Evolutionary conservation across 2,888 invertebrate genomes (phyloP).

Genomic region (Brachylomia viminalis): DNA sequence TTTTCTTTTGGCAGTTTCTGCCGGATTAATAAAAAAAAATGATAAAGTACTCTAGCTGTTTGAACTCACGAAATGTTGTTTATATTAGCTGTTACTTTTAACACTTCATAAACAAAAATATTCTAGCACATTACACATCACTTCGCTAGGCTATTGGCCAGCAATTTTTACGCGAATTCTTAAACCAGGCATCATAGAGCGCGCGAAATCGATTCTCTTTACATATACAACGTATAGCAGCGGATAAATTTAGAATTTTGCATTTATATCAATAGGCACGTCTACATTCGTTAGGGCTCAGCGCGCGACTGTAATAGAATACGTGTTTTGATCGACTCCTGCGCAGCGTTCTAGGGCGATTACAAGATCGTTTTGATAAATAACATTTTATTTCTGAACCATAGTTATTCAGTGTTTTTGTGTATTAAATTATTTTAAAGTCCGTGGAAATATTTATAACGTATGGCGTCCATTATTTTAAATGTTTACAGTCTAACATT

Average conservation of each 20-base stretch:
- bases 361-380: conserved; percentile 38
- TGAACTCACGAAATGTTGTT: background rate
- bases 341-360: conserved; percentile 47
- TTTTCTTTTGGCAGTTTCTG: background rate
- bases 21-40: background rate
- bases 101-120: conserved; percentile 23
- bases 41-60: background rate
- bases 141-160: conserved; percentile 37
- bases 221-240: conserved; percentile 7
- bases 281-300: conserved; percentile 57
- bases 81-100: background rate
- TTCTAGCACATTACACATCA: conserved; percentile 37
- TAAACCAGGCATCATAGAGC: conserved; percentile 31
- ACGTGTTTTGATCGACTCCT: conserved; percentile 61
- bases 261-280: conserved; percentile 52
- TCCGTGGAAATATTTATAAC: conserved; percentile 33
- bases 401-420: conserved; percentile 28
- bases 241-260: conserved; percentile 51
- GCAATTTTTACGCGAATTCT: conserved; percentile 27
- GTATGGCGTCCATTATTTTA: conserved; percentile 31
- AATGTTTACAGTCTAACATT: conserved; percentile 13
- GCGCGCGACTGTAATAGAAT: conserved; percentile 63
- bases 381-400: conserved; percentile 13
- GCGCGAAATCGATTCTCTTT: conserved; percentile 28
- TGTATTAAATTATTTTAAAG: conserved; percentile 53